Conservation (phyloP, 2,888 invertebrate species). For the Xanthorhoe spadicearia region DNA sequence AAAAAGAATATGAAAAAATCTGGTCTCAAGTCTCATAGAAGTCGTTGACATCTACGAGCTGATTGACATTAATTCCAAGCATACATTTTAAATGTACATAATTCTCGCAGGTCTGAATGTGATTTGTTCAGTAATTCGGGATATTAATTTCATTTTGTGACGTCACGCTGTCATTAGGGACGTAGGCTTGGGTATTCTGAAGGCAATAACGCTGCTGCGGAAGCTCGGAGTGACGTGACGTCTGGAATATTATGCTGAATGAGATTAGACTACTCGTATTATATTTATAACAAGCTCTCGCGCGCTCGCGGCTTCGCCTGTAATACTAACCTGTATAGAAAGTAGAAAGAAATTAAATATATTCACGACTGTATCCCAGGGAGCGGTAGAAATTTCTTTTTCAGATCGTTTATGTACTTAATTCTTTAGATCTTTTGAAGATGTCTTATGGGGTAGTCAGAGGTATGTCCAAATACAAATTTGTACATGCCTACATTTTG, state of each 20-base stretch:
- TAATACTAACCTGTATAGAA: too few species aligned
- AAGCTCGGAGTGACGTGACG: conserved; percentile 4
- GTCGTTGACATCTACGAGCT: background rate
- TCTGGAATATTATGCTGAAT: conserved; percentile 1
- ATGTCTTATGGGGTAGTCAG: too few species aligned
- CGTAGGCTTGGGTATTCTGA: conserved; percentile 1
- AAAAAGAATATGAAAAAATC: background rate
- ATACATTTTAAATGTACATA: background rate
- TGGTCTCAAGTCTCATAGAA: background rate
- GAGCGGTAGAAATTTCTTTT: too few species aligned
- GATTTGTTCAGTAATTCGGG: conserved; percentile 5
- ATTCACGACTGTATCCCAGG: too few species aligned
- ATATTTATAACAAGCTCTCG: background rate
- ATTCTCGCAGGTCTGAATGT: conserved; percentile 13
- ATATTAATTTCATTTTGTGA: conserved; percentile 9
- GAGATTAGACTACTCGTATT: background rate
- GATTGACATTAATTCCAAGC: background rate
- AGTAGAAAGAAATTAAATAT: too few species aligned
- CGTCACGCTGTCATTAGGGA: conserved; percentile 13
- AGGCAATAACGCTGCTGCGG: conserved; percentile 3
- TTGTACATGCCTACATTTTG: too few species aligned
- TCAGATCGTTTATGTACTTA: too few species aligned
- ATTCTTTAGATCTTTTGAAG: too few species aligned
- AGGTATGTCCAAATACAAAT: too few species aligned
- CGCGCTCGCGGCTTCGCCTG: too few species aligned